Evolutionary conservation across 2,888 invertebrate species (phyloP).

Genomic region (Lapara coniferarum): DNA sequence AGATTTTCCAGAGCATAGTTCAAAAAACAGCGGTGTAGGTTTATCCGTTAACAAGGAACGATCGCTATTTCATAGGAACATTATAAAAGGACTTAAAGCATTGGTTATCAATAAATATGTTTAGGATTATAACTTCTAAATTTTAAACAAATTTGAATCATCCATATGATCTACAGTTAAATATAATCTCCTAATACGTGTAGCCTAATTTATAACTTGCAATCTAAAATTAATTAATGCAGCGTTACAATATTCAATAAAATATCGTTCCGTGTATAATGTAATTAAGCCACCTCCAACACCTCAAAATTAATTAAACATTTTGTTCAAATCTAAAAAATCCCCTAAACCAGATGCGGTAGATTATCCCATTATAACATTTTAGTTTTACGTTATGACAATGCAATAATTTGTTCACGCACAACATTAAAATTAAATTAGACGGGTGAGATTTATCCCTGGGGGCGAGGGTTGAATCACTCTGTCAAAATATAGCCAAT

Average conservation of each 20-base stretch:
- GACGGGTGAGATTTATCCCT: conserved; percentile 65
- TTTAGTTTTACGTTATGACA: conserved; percentile 76
- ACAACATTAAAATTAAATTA: conserved; percentile 79
- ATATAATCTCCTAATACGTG: too few relatives aligned
- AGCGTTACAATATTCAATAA: conserved; percentile 54
- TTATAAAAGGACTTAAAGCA: too few relatives aligned
- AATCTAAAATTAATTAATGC: conserved; percentile 45
- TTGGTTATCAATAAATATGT: too few relatives aligned
- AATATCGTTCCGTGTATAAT: conserved; percentile 67
- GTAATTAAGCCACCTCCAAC: conserved; percentile 62
- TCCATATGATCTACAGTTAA: too few relatives aligned
- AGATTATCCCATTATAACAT: conserved; percentile 71
- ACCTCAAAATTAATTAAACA: conserved; percentile 72
- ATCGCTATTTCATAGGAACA: too few relatives aligned
- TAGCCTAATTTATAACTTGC: neutral
- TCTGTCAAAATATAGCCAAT: conserved; percentile 75
- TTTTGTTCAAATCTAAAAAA: conserved; percentile 60
- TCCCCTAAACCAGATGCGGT: conserved; percentile 70
- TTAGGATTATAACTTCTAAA: too few relatives aligned
- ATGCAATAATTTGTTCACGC: conserved; percentile 80
- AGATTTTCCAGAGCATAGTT: too few relatives aligned
- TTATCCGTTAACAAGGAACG: too few relatives aligned
- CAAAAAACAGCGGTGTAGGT: too few relatives aligned
- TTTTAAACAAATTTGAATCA: too few relatives aligned
- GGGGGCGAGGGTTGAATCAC: conserved; percentile 61